Evolutionary conservation across 2,888 invertebrate species (phyloP).

Genomic region (Perithous albicinctus): DNA sequence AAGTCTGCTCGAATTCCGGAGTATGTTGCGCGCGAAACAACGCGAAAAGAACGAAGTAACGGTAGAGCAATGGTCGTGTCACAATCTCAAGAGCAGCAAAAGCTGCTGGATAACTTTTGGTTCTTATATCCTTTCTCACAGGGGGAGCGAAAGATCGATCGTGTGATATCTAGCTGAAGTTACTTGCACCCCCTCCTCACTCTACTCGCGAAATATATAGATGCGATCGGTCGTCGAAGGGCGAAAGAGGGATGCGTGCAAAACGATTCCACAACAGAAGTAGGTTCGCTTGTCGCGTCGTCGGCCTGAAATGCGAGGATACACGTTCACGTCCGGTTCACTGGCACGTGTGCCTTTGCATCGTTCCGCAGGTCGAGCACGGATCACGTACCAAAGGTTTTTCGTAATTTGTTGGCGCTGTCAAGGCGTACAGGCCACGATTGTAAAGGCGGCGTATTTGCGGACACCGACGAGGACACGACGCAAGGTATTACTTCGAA

Average conservation of each 20-base stretch:
- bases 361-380: slow-evolving; percentile 5
- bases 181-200: not conserved
- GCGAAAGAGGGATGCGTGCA: slow-evolving; percentile 12
- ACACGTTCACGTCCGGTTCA: slow-evolving; percentile 39
- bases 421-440: slow-evolving; percentile 38
- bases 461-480: slow-evolving; percentile 5
- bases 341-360: slow-evolving; percentile 32
- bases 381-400: slow-evolving; percentile 66
- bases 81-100: slow-evolving; percentile 22
- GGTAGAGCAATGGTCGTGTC: slow-evolving; percentile 46
- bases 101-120: slow-evolving; percentile 36
- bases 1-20: slow-evolving; percentile 47
- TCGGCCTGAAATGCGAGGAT: slow-evolving; percentile 22
- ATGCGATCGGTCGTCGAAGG: slow-evolving; percentile 14
- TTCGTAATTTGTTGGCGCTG: slow-evolving; percentile 69
- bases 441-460: slow-evolving; percentile 26
- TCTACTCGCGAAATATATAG: slow-evolving; percentile 23
- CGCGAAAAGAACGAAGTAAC: slow-evolving; percentile 7
- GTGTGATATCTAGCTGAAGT: slow-evolving; percentile 20
- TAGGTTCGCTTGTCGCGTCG: slow-evolving; percentile 7
- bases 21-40: slow-evolving; percentile 17
- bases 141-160: slow-evolving; percentile 25
- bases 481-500: slow-evolving; percentile 45
- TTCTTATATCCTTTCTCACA: not conserved
- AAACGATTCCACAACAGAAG: slow-evolving; percentile 16